A percentile compares a stretch with the other conserved stretches of the same genome.
These are phyloP conservation scores for Neolamprologus toae DNA, from an alignment of 2,113 vertebrate genomes.

Conservation along the genomic window DNA sequence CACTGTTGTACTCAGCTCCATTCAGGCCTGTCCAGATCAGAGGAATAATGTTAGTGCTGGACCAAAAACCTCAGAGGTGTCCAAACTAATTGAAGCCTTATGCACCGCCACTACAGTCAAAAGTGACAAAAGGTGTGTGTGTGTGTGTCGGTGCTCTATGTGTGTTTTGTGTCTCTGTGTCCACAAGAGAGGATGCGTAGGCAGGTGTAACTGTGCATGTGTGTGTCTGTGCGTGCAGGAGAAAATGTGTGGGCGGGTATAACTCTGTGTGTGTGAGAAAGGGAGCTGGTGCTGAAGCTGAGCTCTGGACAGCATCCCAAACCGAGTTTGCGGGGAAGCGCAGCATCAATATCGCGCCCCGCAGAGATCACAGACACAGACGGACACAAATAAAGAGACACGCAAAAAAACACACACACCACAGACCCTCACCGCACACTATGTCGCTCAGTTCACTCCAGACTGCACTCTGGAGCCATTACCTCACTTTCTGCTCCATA, in stretches of 20 bases:
- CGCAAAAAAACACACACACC: not conserved
- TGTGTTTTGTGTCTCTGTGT: not conserved
- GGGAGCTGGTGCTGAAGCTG: conserved; percentile 26
- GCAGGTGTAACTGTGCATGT: conserved; percentile 8
- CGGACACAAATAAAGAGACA: not conserved
- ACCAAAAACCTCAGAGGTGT: conserved; percentile 1
- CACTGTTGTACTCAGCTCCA: not conserved
- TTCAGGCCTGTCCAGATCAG: not conserved
- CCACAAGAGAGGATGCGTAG: conserved; percentile 10
- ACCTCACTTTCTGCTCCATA: not conserved
- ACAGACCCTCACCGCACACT: not conserved
- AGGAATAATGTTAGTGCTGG: conserved; percentile 9
- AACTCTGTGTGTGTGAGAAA: not conserved
- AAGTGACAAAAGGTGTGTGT: not conserved
- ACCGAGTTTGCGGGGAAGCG: conserved; percentile 16
- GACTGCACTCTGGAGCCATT: not conserved
- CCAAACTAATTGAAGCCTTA: conserved; percentile 19
- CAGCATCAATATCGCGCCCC: not conserved
- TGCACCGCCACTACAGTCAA: not conserved
- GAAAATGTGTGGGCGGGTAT: conserved; percentile 2
- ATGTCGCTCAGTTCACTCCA: not conserved
- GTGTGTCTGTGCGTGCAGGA: not conserved
- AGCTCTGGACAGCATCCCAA: conserved; percentile 36
- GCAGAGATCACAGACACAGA: conserved; percentile 17
- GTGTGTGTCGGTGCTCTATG: not conserved